Evolutionary conservation across 2,888 invertebrate species (phyloP), one percentile per base, ranked within the genome.

Genomic region (Mellilla xanthometata): DNA sequence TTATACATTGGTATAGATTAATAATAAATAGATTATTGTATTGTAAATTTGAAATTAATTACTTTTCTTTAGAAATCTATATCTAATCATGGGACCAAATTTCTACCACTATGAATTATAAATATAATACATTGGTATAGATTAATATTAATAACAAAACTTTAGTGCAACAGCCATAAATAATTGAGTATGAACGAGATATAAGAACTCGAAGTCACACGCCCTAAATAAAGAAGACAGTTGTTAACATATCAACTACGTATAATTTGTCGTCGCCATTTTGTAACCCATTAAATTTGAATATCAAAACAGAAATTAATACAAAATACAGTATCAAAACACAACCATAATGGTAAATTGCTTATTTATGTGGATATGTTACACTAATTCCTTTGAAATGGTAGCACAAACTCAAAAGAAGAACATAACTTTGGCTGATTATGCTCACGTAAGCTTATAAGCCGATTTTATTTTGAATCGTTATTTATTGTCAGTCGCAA

Each of bases 331-430:
- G 6, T 29, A 10, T n/a, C 33, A 12, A 23, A 38, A 32, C 15
- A 34, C 12, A 42, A 35, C 30, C 23, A 39, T 39, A 39, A 35
- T 12, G 24, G 10, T 4, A 4, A 33, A 32, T 38, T 26, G 13
- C 27, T 34, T 49, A 52, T 46, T 46, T 41, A 49, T 42, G 7
- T 27, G 10, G 11, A 15, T 30, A 19, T 42, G 7, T 45, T 47
- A 44, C 13, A 29, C 36, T 34, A 48, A 50, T 40, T 47, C 39
- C 39, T 19, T 11, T 6, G 39, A 10, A 51, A 43, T 43, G 34
- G 39, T 32, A 40, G 47, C 49, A 52, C 51, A 57, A 53, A 53
- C 47, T 56, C 47, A 49, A 56, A 47, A 46, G 45, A 38, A 30
- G 41, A 35, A 32, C 49, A 50, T 51, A 53, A 53, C 45, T 51